Evolutionary conservation across 2,888 invertebrate species (phyloP), one percentile per base, ranked within the genome.

Genomic region (Gastrophysa polygoni): DNA sequence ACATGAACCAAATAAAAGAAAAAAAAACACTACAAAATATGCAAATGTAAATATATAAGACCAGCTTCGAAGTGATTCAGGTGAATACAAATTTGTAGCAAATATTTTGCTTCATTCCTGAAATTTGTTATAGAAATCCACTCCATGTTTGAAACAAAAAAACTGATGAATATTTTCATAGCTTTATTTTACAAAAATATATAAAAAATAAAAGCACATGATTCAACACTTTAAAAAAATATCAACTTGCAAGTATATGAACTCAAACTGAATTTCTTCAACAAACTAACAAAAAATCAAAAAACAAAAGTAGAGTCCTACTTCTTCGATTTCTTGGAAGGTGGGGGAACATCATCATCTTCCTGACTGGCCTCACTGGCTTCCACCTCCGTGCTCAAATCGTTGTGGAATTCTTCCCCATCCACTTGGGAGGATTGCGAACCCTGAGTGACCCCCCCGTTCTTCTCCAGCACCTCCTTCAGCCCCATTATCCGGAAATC

Each of bases 401-500:
- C 57, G 24, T 49, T 48, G n/a, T n/a, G n/a, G n/a, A n/a, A n/a
- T 7, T 52, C 52, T 24, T 60, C 28, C n/a, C 43, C 24, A 51
- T 52, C 20, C 28, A 44, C 58, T 17, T 44, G 51, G 14, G 62
- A 64, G 4, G 52, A 43, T 52, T 68, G 65, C 10, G 61, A 62
- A 17, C 38, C 21, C 10, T 55, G 56, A 16, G 56, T 50, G 43
- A 28, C 44, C 16, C 58, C 65, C 10, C 57, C 63, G 0, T 49
- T 60, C 57, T 69, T 80, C 52, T 85, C 84, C 48, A 88, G 81
- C 20, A 84, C 84, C 66, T 87, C 84, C 62, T 84, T 82, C 21
- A 88, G 68, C 59, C 85, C 80, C 0, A 84, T 80, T 18, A 79
- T 77, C 63, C 87, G 82, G 76, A 89, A 90, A 80, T 89, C 90